phyloP scores from a whole-genome alignment of 2,888 invertebrate species.

The Sminthurinus aureus region DNA sequence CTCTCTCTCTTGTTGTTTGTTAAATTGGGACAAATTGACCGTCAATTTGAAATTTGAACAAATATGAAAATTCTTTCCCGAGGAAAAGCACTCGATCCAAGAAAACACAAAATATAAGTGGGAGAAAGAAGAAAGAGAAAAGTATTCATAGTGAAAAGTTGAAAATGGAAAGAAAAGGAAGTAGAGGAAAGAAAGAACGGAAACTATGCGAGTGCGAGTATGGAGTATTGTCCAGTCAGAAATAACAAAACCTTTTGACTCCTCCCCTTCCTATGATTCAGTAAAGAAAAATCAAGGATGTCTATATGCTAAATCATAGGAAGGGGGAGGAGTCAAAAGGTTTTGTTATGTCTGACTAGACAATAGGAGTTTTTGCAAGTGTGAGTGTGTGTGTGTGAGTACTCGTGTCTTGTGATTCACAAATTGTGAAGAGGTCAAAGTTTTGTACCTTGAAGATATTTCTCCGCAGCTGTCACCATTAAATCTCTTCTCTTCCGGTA shows the following conservation, averaged over 20 bases:
- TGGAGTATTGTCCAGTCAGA: too few species aligned
- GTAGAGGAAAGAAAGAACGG: not conserved
- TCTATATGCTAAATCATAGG: too few species aligned
- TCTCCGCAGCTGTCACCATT: constrained; percentile 70
- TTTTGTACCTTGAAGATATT: constrained; percentile 67
- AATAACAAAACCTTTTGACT: too few species aligned
- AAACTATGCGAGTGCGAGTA: not conserved
- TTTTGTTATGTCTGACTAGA: not conserved
- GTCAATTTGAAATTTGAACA: constrained; percentile 5
- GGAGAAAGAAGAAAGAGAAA: not conserved
- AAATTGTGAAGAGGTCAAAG: constrained; percentile 9
- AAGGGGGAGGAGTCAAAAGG: too few species aligned
- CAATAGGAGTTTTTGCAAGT: not conserved
- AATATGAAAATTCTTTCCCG: not conserved
- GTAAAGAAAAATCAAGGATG: too few species aligned
- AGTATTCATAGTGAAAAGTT: too few species aligned
- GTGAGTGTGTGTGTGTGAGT: not conserved
- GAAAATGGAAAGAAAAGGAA: not conserved
- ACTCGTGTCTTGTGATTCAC: too few species aligned
- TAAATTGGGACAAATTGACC: not conserved
- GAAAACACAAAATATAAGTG: not conserved
- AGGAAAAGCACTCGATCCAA: not conserved
- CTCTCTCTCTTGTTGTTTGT: not conserved
- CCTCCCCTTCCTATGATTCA: too few species aligned
- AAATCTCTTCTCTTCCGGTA: constrained; percentile 72